Conservation (phyloP, 2,888 invertebrate genomes). For the Nezara viridula region DNA sequence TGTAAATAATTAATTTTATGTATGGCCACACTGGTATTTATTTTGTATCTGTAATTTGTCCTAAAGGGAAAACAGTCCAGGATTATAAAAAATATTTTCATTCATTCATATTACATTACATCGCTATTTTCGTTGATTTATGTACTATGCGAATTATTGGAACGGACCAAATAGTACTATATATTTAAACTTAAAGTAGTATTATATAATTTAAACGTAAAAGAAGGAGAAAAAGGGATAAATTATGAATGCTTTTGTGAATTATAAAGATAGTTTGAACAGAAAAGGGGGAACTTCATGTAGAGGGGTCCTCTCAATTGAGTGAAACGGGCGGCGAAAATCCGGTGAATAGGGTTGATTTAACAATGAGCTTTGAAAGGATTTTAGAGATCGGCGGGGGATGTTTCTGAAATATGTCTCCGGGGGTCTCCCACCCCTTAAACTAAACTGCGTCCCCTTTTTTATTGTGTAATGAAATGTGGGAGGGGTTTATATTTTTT, state of each 20-base stretch:
- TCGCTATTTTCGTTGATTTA: too few species aligned
- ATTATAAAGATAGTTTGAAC: not conserved
- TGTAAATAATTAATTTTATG: too few species aligned
- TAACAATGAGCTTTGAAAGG: conserved; percentile 56
- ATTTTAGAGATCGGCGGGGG: conserved; percentile 33
- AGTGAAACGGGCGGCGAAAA: conserved; percentile 42
- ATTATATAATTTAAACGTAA: too few species aligned
- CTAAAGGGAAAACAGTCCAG: too few species aligned
- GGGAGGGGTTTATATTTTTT: conserved; percentile 8
- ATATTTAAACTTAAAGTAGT: too few species aligned
- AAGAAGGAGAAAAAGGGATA: not conserved
- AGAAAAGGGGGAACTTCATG: not conserved
- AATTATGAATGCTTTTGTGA: not conserved
- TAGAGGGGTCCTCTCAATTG: conserved; percentile 4
- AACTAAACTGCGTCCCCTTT: conserved; percentile 26
- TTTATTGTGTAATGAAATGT: conserved; percentile 50
- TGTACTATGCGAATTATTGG: too few species aligned
- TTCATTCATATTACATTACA: too few species aligned
- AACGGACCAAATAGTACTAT: too few species aligned
- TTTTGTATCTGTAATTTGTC: too few species aligned
- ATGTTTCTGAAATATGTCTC: conserved; percentile 58
- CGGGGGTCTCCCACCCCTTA: not conserved
- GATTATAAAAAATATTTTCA: too few species aligned
- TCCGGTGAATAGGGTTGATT: conserved; percentile 56
- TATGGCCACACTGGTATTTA: too few species aligned